Conservation (phyloP, 2,888 invertebrate genomes). For the Rotaria socialis region DNA sequence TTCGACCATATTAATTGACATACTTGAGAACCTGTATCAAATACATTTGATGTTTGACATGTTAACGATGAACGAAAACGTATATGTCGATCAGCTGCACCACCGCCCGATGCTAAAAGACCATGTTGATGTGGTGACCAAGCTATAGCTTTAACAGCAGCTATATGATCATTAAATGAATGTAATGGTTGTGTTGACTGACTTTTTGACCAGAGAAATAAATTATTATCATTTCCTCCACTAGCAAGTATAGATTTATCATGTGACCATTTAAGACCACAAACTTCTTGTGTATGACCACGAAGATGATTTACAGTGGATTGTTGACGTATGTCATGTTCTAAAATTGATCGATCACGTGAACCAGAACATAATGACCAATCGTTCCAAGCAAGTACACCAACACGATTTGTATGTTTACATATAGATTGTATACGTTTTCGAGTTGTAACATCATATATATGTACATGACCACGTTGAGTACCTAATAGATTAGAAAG, state of each 20-base stretch:
- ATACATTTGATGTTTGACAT: constrained; percentile 73
- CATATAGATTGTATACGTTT: constrained; percentile 38
- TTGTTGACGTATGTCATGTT: constrained; percentile 87
- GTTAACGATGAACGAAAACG: constrained; percentile 66
- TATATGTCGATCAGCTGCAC: constrained; percentile 80
- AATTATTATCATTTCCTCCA: constrained; percentile 90
- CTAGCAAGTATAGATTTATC: constrained; percentile 87
- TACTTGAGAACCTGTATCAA: constrained; percentile 89
- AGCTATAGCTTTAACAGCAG: constrained; percentile 86
- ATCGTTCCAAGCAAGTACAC: constrained; percentile 84
- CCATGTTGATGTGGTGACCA: constrained; percentile 96
- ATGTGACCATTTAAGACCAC: constrained; percentile 90
- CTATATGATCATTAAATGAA: constrained; percentile 66
- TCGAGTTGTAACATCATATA: constrained; percentile 39
- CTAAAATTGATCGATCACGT: constrained; percentile 79
- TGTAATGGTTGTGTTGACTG: constrained; percentile 39
- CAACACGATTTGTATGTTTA: constrained; percentile 66
- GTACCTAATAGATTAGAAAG: background rate
- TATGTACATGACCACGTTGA: constrained; percentile 31
- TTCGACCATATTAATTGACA: constrained; percentile 85
- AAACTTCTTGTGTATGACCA: constrained; percentile 70
- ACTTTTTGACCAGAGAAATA: constrained; percentile 75
- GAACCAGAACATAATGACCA: constrained; percentile 70
- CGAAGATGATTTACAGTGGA: constrained; percentile 71
- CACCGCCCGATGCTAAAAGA: constrained; percentile 87